Evolutionary conservation across 1,140 invertebrate species (phyloP).

Genomic region (Coboldia fuscipes): DNA sequence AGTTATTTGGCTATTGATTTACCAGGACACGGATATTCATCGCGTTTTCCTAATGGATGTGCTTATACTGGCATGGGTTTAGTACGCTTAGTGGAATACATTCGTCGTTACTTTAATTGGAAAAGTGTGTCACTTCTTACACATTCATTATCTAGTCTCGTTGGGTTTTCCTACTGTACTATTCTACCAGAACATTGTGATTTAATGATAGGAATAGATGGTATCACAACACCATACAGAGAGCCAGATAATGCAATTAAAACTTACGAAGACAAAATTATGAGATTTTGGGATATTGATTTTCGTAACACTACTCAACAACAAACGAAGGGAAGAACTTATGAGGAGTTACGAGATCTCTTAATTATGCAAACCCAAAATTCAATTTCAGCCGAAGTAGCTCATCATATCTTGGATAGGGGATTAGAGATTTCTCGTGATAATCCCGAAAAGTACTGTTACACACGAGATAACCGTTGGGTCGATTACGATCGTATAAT

Average conservation of each 20-base stretch:
- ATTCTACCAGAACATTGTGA: slow-evolving; percentile 30
- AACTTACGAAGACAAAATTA: background rate
- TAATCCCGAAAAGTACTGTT: slow-evolving; percentile 24
- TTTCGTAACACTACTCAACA: background rate
- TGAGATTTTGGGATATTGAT: background rate
- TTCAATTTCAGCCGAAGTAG: no score
- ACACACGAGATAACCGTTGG: slow-evolving; percentile 28
- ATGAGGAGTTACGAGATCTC: slow-evolving; percentile 30
- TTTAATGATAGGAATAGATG: slow-evolving; percentile 33
- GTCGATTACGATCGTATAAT: no score
- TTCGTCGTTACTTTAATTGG: slow-evolving; percentile 21
- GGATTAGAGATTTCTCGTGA: no score
- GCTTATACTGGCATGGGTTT: slow-evolving; percentile 8
- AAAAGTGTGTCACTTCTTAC: slow-evolving; percentile 32
- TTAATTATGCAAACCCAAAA: slow-evolving; percentile 19
- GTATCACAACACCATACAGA: slow-evolving; percentile 24
- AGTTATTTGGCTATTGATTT: slow-evolving; percentile 39
- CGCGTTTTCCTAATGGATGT: background rate
- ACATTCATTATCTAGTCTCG: slow-evolving; percentile 36
- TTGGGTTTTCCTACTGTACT: slow-evolving; percentile 24
- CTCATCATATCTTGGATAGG: no score
- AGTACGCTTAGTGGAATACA: background rate
- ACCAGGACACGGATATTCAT: slow-evolving; percentile 13
- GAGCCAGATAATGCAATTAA: slow-evolving; percentile 1
- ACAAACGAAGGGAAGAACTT: background rate